Percentiles rank a stretch among this genome's conserved stretches.
phyloP scores from a whole-genome alignment of 1,140 invertebrate species.

The Mycetomoellerius zeteki region DNA sequence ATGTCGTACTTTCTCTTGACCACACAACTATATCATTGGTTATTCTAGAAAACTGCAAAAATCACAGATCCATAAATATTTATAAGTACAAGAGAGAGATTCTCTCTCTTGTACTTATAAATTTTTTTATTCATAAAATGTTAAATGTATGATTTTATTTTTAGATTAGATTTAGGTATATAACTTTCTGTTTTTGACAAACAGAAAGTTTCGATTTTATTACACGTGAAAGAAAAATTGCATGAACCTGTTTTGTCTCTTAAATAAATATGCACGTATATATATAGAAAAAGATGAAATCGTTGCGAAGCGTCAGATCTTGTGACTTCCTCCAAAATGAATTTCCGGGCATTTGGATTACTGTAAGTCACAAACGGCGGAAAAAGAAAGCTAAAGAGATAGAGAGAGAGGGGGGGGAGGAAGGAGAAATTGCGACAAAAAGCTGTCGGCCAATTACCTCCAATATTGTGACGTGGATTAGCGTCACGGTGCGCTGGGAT shows the following conservation, averaged over 20 bases:
- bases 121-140: background rate
- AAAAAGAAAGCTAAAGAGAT: constrained; percentile 44
- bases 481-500: constrained; percentile 82
- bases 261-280: constrained; percentile 51
- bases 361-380: background rate
- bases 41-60: background rate
- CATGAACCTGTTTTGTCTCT: constrained; percentile 10
- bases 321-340: constrained; percentile 2
- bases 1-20: background rate
- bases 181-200: background rate
- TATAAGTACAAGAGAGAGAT: too few species aligned
- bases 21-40: background rate
- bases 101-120: background rate
- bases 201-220: constrained; percentile 22
- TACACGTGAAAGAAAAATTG: background rate
- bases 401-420: constrained; percentile 63
- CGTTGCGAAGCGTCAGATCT: background rate
- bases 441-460: constrained; percentile 85
- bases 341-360: constrained; percentile 51
- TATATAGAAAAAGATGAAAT: constrained; percentile 27
- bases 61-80: background rate
- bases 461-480: constrained; percentile 86
- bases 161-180: background rate
- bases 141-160: constrained; percentile 18
- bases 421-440: constrained; percentile 65